Conservation (phyloP, 2,888 invertebrate genomes). For the Oxytorus armatus region DNA sequence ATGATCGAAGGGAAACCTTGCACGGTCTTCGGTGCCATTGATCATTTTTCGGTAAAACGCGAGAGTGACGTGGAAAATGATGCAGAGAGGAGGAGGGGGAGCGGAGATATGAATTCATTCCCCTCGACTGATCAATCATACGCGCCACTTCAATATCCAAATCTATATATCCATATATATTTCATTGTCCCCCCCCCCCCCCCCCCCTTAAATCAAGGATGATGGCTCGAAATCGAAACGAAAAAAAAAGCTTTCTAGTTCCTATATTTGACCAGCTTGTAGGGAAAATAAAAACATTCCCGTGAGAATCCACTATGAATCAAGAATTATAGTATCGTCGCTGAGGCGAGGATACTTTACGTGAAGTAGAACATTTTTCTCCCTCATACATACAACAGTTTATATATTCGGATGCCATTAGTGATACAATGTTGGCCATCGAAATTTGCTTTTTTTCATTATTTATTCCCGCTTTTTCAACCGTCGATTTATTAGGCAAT, state of each 20-base stretch:
- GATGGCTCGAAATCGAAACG: slow-evolving; percentile 39
- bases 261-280: slow-evolving; percentile 60
- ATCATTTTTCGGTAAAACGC: slow-evolving; percentile 62
- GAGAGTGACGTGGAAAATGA: slow-evolving; percentile 31
- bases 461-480: no score
- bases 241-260: slow-evolving; percentile 37
- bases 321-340: no score
- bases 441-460: no score
- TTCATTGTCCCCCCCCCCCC: no score
- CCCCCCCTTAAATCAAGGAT: slow-evolving; percentile 44
- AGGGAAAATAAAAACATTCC: slow-evolving; percentile 28
- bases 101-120: slow-evolving; percentile 63
- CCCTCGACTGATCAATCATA: slow-evolving; percentile 70
- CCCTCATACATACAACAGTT: no score
- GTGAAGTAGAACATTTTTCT: no score
- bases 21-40: slow-evolving; percentile 59
- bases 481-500: no score
- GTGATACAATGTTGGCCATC: no score
- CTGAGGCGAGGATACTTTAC: no score
- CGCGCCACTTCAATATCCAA: slow-evolving; percentile 51
- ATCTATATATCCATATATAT: slow-evolving; percentile 1
- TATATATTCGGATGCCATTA: no score
- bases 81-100: background rate
- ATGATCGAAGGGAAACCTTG: slow-evolving; percentile 61
- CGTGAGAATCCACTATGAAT: slow-evolving; percentile 21